A percentile compares a stretch with the other conserved stretches of the same genome.
Evolutionary conservation across 2,888 invertebrate genomes (phyloP).

Genomic region (Drosophila fungiperda): DNA sequence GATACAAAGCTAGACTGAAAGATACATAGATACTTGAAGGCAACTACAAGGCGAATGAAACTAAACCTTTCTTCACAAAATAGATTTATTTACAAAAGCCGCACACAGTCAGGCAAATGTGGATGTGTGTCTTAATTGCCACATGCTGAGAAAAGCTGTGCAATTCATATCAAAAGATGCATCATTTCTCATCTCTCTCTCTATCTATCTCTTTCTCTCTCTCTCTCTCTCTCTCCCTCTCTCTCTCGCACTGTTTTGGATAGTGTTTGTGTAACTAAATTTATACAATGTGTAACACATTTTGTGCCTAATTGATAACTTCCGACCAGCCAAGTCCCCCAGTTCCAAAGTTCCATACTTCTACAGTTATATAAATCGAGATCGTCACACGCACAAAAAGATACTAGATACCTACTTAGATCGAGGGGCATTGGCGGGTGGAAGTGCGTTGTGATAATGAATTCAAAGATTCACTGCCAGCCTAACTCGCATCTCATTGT

Average conservation of each 20-base stretch:
- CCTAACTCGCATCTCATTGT: conserved; percentile 42
- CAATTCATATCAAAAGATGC: conserved; percentile 41
- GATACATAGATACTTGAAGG: conserved; percentile 19
- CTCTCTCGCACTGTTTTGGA: background rate
- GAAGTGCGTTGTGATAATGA: conserved; percentile 73
- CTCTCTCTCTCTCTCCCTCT: background rate
- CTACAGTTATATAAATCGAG: conserved; percentile 2
- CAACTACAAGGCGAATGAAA: conserved; percentile 60
- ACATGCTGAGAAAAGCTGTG: conserved; percentile 71
- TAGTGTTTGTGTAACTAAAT: conserved; percentile 71
- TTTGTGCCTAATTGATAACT: conserved; percentile 79
- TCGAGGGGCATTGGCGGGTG: conserved; percentile 3
- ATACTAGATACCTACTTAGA: background rate
- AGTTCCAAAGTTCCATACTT: background rate
- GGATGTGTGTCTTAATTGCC: conserved; percentile 69
- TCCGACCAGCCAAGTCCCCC: conserved; percentile 69
- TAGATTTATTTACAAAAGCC: conserved; percentile 78
- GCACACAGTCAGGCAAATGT: conserved; percentile 5
- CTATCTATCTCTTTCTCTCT: background rate
- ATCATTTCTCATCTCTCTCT: conserved; percentile 24
- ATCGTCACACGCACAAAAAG: conserved; percentile 47
- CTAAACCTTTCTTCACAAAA: conserved; percentile 74
- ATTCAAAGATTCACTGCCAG: conserved; percentile 81
- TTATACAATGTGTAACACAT: conserved; percentile 79
- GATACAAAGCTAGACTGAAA: conserved; percentile 9